A percentile compares a stretch with the other conserved stretches of the same genome.
Evolutionary conservation across 2,797 vertebrate species (phyloP).

Genomic region (Glossophaga mutica): DNA sequence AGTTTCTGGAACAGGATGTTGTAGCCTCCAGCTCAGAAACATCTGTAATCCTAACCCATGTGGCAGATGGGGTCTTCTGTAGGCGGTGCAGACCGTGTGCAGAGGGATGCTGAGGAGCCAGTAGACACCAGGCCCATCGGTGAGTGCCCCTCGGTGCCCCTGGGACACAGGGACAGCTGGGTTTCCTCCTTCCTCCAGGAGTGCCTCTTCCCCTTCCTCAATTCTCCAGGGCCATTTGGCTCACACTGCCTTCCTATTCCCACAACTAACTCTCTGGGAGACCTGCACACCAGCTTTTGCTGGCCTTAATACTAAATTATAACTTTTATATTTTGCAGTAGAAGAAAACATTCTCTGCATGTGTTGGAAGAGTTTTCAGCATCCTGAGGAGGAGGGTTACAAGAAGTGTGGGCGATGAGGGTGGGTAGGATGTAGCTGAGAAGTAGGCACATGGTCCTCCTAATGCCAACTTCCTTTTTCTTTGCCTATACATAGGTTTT

Average conservation of each 20-base stretch:
- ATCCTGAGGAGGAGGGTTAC: neutral
- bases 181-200: neutral
- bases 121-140: neutral
- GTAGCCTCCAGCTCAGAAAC: neutral
- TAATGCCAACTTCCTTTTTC: neutral
- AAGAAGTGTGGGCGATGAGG: neutral
- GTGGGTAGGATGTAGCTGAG: neutral
- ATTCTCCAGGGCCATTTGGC: neutral
- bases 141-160: rapidly evolving
- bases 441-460: too few species aligned
- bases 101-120: neutral
- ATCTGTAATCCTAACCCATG: neutral
- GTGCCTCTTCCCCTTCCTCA: neutral
- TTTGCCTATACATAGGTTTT: neutral
- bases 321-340: neutral
- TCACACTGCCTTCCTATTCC: neutral
- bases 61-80: neutral
- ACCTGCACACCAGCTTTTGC: neutral
- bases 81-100: neutral
- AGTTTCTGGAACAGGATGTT: neutral
- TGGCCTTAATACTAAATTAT: neutral
- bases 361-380: neutral
- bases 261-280: neutral
- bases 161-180: neutral
- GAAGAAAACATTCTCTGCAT: neutral